Evolutionary conservation across 2,113 vertebrate species (phyloP), one percentile per base, ranked within the genome.

Genomic region (Galeopterus variegatus): DNA sequence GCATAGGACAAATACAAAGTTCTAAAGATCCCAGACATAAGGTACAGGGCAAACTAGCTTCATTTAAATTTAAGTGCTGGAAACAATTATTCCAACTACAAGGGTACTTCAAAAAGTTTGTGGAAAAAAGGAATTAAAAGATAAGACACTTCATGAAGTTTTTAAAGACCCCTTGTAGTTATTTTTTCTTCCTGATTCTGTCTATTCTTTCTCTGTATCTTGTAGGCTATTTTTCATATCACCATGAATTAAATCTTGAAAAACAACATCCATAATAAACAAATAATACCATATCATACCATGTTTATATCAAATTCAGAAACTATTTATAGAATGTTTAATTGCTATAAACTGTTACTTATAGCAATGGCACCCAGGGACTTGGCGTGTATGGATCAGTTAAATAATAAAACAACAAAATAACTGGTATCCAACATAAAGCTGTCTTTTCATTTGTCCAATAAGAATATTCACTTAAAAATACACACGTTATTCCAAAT

Each of bases 381-480:
- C 64, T 41, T 64, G 31, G 33, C 56, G 75, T 83, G 79, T 86
- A 90, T 21, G 72, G 48, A 82, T 4, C 26, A 64, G 48, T 75
- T 89, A 91, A 76, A 77, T 79, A 64, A 94, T 41, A 90, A 94
- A 93, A 41, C 15, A 54, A 33, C 28, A 33, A 64, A 54, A 86
- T 19, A 77, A 58, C 45, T 79, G 48, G 52, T 84, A 62, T 79
- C 83, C 45, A 96, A 67, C 24, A 94, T 48, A 91, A 93, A 88
- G 56, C 23, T 31, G 52, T 67, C n/a, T 95, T 81, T 89, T 85
- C 72, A 86, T 76, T 92, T 93, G 28, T 87, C 45, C 62, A 84
- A 52, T 67, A 72, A 87, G 9, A 79, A 94, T 84, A 93, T 88
- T 82, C 50, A 85, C 64, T 85, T 94, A 69, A 97, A 96, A 95